Base-by-base conservation (phyloP, 1,140 invertebrate genomes). In the Trichonephila clavipes region DNA sequence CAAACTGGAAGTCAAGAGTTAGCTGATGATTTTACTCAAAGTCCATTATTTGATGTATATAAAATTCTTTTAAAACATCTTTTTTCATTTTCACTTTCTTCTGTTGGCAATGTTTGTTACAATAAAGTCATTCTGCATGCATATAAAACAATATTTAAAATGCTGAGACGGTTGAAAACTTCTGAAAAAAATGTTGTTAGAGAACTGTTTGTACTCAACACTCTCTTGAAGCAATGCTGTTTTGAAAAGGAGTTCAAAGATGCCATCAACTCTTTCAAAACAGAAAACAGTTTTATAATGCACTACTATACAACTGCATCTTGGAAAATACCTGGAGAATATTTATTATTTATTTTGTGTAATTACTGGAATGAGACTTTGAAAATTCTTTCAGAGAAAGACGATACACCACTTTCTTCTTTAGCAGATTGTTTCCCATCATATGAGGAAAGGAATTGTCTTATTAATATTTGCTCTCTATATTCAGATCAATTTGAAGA, bases 61-160 rank as follows among this genome's bases (percentile, higher is more conserved):
- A 28, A 7, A 16, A 59, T 12, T 24, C 44, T 85, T 61, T 21
- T 61, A 5, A 85, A 61, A 6, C 83, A n/a, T 19, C 19, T 85
- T 21, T 7, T 24, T 18, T 18, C n/a, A 21, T 24, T 51, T 7
- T 69, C 24, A 69, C 10, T 69, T 69, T 85, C n/a, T 10, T 59
- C 51, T 28, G 16, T 19, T 14, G 10, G 28, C 44, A 59, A 14
- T 58, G 2, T 88, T 19, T 7, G 64, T 44, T 88, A 28, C 28
- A 66, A 66, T 16, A 88, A 88, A 88, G n/a, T 88, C 12, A 40
- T 88, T 40, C 61, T 88, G 1, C 86, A 88, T 88, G 59, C 19
- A 21, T 62, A 64, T 24, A 88, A 88, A 66, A 88, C 86, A 34
- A 44, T 66, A n/a, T 66, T 88, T 34, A 88, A 28, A 66, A 19